phyloP scores from a whole-genome alignment of 2,797 vertebrate genomes.

The Lepus townsendii region DNA sequence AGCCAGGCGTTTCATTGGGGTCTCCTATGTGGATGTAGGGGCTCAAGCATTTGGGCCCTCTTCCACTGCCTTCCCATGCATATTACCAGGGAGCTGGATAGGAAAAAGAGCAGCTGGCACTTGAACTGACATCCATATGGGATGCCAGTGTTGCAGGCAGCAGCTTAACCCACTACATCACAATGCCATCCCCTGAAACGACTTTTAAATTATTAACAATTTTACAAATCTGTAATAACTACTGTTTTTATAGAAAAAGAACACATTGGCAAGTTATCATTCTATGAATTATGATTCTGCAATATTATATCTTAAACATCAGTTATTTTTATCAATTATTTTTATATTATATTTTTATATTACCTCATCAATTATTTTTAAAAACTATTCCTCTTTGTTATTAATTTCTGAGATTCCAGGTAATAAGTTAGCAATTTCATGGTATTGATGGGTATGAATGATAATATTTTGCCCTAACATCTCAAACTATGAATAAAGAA shows the following conservation, averaged over 20 bases:
- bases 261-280: background rate
- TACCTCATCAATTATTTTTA: background rate
- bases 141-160: no score
- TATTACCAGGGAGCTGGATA: no score
- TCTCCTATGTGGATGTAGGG: no score
- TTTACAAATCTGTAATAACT: background rate
- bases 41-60: no score
- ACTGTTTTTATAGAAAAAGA: background rate
- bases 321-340: no score
- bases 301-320: background rate
- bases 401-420: conserved; percentile 6
- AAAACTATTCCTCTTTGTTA: conserved; percentile 5
- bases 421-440: background rate
- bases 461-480: background rate
- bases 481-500: conserved; percentile 1
- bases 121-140: no score
- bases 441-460: background rate
- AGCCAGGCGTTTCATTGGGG: no score
- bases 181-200: no score
- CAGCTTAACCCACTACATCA: no score
- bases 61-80: no score
- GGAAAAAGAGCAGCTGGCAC: no score
- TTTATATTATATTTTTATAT: no score
- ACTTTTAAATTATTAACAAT: background rate
- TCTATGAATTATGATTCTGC: background rate